Conservation (phyloP, 1,140 invertebrate species). For the Drosophila tropicalis region DNA sequence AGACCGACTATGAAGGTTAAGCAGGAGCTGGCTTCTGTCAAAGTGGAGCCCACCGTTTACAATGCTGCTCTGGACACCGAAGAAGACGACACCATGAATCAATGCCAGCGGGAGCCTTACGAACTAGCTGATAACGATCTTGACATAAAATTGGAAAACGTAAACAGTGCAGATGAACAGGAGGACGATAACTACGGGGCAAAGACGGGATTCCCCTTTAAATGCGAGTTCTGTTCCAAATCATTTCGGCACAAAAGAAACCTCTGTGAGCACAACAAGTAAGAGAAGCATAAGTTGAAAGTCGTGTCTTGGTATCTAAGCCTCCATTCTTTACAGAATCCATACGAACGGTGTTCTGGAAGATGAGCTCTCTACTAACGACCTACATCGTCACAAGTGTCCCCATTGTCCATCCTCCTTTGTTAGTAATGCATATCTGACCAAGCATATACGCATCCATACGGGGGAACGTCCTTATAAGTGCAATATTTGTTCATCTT, state of each 20-base stretch:
- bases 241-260: constrained; percentile 5
- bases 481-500: not conserved
- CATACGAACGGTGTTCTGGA: not conserved
- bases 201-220: not conserved
- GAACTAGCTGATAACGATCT: constrained; percentile 8
- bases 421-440: not conserved
- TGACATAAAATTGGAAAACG: constrained; percentile 5
- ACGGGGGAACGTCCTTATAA: constrained; percentile 8
- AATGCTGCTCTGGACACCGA: constrained; percentile 2
- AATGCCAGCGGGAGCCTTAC: constrained; percentile 4
- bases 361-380: not conserved
- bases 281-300: not conserved
- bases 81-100: not conserved
- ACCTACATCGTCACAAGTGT: constrained; percentile 6
- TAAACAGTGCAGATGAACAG: not conserved
- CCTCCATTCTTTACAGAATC: not conserved
- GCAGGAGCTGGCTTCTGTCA: not conserved
- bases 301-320: not conserved
- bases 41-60: not conserved
- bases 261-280: constrained; percentile 16
- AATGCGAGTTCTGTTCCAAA: constrained; percentile 4
- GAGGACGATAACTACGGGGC: not conserved
- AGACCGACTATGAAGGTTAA: not conserved
- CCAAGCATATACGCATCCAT: constrained; percentile 1
- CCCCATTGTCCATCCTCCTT: not conserved